Percentiles rank a stretch among this genome's conserved stretches.
Evolutionary conservation across 2,888 invertebrate species (phyloP).

Genomic region (Pyrgus malvae): DNA sequence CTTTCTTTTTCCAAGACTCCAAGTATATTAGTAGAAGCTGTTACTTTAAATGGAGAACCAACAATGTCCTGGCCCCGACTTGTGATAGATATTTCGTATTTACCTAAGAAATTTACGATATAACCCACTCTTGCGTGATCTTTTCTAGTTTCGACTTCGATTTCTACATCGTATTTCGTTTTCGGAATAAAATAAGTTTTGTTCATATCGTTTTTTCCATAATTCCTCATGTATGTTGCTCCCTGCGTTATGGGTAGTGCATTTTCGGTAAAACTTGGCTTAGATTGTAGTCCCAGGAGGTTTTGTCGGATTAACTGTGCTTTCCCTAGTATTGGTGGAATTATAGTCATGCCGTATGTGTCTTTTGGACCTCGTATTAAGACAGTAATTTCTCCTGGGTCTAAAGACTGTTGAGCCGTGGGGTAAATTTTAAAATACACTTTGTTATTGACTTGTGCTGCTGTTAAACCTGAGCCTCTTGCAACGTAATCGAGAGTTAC

Average conservation of each 20-base stretch:
- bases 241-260: slow-evolving; percentile 71
- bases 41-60: slow-evolving; percentile 82
- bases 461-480: slow-evolving; percentile 82
- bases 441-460: slow-evolving; percentile 80
- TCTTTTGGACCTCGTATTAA: slow-evolving; percentile 74
- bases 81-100: slow-evolving; percentile 80
- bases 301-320: slow-evolving; percentile 73
- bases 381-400: slow-evolving; percentile 73
- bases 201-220: slow-evolving; percentile 70
- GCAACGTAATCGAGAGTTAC: slow-evolving; percentile 80
- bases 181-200: slow-evolving; percentile 75
- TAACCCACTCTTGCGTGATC: slow-evolving; percentile 80
- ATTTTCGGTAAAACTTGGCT: slow-evolving; percentile 61
- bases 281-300: slow-evolving; percentile 62
- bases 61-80: slow-evolving; percentile 79
- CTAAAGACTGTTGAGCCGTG: slow-evolving; percentile 70
- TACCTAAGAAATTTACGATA: slow-evolving; percentile 73
- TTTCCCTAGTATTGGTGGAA: slow-evolving; percentile 72
- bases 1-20: slow-evolving; percentile 60
- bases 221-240: slow-evolving; percentile 66
- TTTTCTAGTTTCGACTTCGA: slow-evolving; percentile 66
- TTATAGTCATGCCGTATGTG: slow-evolving; percentile 66
- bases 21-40: slow-evolving; percentile 65
- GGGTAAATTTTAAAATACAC: slow-evolving; percentile 83
- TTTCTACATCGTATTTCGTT: slow-evolving; percentile 75